These are phyloP conservation scores for Chrysogorgia sp. DNA, from an alignment of 92 coral and sea anemone genomes.

Conservation along the genomic window DNA sequence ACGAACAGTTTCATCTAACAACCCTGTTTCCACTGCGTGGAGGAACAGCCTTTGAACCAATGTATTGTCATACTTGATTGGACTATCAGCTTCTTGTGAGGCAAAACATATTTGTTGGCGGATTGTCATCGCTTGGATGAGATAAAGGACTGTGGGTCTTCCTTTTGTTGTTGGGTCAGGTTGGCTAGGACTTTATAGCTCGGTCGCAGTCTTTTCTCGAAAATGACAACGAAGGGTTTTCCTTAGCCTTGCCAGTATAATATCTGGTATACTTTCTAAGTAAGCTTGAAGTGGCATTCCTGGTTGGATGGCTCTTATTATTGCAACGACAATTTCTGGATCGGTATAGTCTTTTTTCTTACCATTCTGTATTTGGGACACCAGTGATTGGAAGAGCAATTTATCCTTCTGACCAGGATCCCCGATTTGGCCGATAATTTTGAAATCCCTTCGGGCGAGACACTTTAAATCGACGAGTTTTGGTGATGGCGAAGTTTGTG, in stretches of 20 bases:
- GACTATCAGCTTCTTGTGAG: constrained; percentile 41
- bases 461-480: too few relatives aligned
- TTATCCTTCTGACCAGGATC: too few relatives aligned
- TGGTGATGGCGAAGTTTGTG: neutral
- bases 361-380: too few relatives aligned
- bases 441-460: too few relatives aligned
- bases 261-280: too few relatives aligned
- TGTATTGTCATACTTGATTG: constrained; percentile 30
- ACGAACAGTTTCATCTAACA: constrained; percentile 43
- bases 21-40: constrained; percentile 43
- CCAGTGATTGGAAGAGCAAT: too few relatives aligned
- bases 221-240: too few relatives aligned
- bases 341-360: too few relatives aligned
- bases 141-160: constrained; percentile 41
- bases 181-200: constrained; percentile 58
- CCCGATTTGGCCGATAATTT: too few relatives aligned
- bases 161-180: constrained; percentile 15
- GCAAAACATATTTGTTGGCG: constrained; percentile 43
- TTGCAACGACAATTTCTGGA: neutral
- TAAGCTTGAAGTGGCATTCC: neutral
- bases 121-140: constrained; percentile 38
- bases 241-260: too few relatives aligned
- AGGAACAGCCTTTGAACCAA: constrained; percentile 31
- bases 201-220: too few relatives aligned
- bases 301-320: neutral